Evolutionary conservation across 1,140 invertebrate species (phyloP).

Genomic region (Zophobas morio): DNA sequence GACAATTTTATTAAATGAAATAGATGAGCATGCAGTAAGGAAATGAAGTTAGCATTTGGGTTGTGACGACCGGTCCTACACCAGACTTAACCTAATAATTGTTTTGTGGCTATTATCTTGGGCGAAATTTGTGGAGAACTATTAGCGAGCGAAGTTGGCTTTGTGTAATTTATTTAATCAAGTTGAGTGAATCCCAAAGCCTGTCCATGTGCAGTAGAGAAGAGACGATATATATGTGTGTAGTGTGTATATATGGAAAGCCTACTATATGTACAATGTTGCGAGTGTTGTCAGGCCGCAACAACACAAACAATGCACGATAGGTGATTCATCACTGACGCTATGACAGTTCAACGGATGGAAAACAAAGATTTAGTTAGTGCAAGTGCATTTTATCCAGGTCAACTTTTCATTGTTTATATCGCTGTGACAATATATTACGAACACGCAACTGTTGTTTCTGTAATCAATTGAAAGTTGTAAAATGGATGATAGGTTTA

Average conservation of each 20-base stretch:
- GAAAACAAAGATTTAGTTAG: slow-evolving; percentile 21
- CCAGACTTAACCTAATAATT: slow-evolving; percentile 29
- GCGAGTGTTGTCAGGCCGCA: slow-evolving; percentile 19
- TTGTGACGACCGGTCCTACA: slow-evolving; percentile 1
- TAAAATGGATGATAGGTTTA: slow-evolving; percentile 3
- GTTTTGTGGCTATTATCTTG: slow-evolving; percentile 32
- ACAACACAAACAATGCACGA: slow-evolving; percentile 35
- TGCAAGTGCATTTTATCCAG: slow-evolving; percentile 34
- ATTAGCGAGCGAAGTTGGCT: slow-evolving; percentile 36
- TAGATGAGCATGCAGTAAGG: slow-evolving; percentile 6
- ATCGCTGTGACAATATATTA: not conserved
- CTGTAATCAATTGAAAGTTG: not conserved
- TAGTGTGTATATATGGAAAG: not conserved
- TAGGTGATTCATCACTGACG: slow-evolving; percentile 24
- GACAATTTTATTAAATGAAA: not conserved
- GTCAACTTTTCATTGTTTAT: slow-evolving; percentile 1
- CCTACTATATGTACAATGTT: slow-evolving; percentile 3
- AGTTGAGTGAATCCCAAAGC: slow-evolving; percentile 42
- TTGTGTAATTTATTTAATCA: slow-evolving; percentile 46
- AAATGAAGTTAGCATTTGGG: slow-evolving; percentile 22
- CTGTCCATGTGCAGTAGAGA: slow-evolving; percentile 24
- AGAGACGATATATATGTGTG: slow-evolving; percentile 15
- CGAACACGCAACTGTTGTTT: not conserved
- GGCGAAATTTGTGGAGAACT: slow-evolving; percentile 24
- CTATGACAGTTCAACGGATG: slow-evolving; percentile 2